Conservation (phyloP, 2,888 invertebrate species). For the Patella ulyssiponensis region DNA sequence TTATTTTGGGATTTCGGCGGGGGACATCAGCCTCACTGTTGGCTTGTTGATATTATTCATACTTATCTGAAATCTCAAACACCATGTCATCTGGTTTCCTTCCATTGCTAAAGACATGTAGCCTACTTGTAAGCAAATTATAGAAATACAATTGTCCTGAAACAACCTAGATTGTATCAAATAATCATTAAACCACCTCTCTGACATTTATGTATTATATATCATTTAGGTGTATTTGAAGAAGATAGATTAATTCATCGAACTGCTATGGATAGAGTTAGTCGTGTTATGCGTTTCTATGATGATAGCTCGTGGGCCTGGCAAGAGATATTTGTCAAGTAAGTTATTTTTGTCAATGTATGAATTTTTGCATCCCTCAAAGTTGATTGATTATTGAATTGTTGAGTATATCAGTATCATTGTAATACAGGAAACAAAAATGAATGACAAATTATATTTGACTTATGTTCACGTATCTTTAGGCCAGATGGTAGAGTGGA, state of each 20-base stretch:
- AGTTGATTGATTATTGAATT: not conserved
- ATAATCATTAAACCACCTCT: not conserved
- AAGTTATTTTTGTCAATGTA: slow-evolving; percentile 31
- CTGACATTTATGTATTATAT: not conserved
- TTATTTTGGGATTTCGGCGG: too few relatives aligned
- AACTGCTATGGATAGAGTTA: slow-evolving; percentile 75
- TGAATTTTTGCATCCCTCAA: too few relatives aligned
- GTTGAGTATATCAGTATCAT: not conserved
- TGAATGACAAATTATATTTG: not conserved
- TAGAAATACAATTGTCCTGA: too few relatives aligned
- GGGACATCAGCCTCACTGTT: too few relatives aligned
- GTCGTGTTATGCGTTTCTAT: slow-evolving; percentile 90
- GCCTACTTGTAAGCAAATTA: not conserved
- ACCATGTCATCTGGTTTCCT: not conserved
- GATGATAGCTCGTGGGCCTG: slow-evolving; percentile 96
- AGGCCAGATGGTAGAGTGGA: slow-evolving; percentile 71
- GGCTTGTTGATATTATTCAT: too few relatives aligned
- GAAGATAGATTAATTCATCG: slow-evolving; percentile 23
- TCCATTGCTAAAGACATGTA: not conserved
- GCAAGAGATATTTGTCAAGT: slow-evolving; percentile 79
- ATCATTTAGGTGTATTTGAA: slow-evolving; percentile 26
- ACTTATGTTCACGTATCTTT: slow-evolving; percentile 15
- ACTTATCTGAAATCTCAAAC: too few relatives aligned
- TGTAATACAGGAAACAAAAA: not conserved
- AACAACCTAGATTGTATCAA: not conserved